Evolutionary conservation across 1,140 invertebrate species (phyloP).

Genomic region (Lerema accius): DNA sequence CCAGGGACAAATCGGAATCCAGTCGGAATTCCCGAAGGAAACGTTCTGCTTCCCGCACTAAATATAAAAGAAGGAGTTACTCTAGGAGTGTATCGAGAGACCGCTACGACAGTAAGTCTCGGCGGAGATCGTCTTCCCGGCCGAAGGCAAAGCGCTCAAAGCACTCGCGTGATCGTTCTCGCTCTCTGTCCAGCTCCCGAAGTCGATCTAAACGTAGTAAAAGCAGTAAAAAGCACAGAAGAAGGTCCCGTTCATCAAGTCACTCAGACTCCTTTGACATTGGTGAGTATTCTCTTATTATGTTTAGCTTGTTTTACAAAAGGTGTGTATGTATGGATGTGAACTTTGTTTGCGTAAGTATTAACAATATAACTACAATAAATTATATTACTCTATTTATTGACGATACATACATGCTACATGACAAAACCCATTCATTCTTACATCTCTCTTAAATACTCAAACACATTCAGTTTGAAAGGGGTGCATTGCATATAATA

Average conservation of each 20-base stretch:
- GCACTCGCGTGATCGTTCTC: constrained; percentile 55
- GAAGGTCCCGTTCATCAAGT: constrained; percentile 59
- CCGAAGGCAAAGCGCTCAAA: constrained; percentile 58
- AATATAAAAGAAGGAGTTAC: constrained; percentile 61
- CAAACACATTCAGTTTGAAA: too few species aligned
- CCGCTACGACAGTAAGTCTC: constrained; percentile 64
- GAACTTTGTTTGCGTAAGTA: too few species aligned
- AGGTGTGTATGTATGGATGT: too few species aligned
- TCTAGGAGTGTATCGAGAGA: constrained; percentile 69
- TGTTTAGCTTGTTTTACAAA: neutral
- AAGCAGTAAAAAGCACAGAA: constrained; percentile 52
- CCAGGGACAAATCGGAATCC: constrained; percentile 66
- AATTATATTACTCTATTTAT: too few species aligned
- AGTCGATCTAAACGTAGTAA: constrained; percentile 60
- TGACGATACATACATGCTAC: too few species aligned
- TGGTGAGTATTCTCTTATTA: constrained; percentile 45
- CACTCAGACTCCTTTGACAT: constrained; percentile 69
- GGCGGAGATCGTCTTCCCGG: constrained; percentile 56
- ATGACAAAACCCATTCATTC: too few species aligned
- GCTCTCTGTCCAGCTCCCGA: constrained; percentile 60
- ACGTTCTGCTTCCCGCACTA: constrained; percentile 60
- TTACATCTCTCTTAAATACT: too few species aligned
- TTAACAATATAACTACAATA: too few species aligned
- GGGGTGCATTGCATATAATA: too few species aligned
- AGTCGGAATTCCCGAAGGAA: constrained; percentile 52